Conservation (phyloP, 1,140 invertebrate genomes). For the Halyomorpha halys region DNA sequence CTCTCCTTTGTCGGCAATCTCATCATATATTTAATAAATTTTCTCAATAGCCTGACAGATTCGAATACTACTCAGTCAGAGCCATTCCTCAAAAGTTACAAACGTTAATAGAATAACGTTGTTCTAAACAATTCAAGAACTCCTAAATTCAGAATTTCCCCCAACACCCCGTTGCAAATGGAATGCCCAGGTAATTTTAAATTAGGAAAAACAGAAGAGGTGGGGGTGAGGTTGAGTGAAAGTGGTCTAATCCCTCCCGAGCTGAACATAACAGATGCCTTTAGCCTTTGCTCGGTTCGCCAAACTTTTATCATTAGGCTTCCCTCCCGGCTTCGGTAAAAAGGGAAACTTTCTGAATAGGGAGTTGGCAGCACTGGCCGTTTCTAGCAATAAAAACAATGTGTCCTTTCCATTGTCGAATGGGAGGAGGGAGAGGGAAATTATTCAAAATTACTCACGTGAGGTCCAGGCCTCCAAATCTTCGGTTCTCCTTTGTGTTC, state of each 20-base stretch:
- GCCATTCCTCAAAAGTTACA: too few species aligned
- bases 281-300: too few species aligned
- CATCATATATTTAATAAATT: too few species aligned
- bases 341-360: conserved; percentile 12
- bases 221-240: too few species aligned
- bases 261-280: too few species aligned
- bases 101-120: too few species aligned
- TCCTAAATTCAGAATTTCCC: too few species aligned
- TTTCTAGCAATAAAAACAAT: not conserved
- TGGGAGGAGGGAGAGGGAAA: conserved; percentile 19
- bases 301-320: not conserved
- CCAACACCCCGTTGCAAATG: too few species aligned
- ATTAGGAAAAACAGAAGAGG: not conserved
- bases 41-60: too few species aligned
- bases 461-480: conserved; percentile 46
- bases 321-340: not conserved
- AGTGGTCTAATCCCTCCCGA: not conserved
- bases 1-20: too few species aligned
- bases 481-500: conserved; percentile 55
- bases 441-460: conserved; percentile 42
- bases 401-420: conserved; percentile 9
- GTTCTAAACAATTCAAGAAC: too few species aligned
- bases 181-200: not conserved
- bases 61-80: too few species aligned
- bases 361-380: conserved; percentile 9